Percentiles rank a stretch among this genome's conserved stretches.
These are phyloP conservation scores for Procambarus virginalis DNA, from an alignment of 1,140 invertebrate species.

Conservation along the genomic window DNA sequence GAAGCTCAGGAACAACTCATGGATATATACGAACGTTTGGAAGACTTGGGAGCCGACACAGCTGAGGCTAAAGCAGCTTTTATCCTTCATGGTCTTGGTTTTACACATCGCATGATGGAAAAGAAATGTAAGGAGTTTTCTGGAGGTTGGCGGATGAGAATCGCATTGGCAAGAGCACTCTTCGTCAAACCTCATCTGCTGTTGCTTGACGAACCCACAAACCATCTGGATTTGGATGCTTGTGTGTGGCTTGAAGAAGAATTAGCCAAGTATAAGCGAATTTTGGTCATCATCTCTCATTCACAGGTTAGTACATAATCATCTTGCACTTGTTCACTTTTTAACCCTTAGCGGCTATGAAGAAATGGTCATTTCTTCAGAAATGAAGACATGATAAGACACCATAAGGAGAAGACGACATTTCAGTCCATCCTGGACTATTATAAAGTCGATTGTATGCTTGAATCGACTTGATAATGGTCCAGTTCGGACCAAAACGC, in stretches of 20 bases:
- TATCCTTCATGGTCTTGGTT: slow-evolving; percentile 97
- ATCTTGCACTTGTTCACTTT: too few relatives aligned
- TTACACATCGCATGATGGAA: slow-evolving; percentile 94
- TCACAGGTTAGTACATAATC: slow-evolving; percentile 77
- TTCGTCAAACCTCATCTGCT: slow-evolving; percentile 77
- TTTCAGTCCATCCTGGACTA: too few relatives aligned
- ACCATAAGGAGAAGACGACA: too few relatives aligned
- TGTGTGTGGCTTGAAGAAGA: slow-evolving; percentile 99
- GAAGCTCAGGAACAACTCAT: slow-evolving; percentile 95
- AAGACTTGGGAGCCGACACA: slow-evolving; percentile 96
- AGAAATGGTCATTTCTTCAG: too few relatives aligned
- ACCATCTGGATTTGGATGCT: slow-evolving; percentile 87
- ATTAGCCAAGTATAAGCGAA: slow-evolving; percentile 95
- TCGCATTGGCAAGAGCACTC: slow-evolving; percentile 89
- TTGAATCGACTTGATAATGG: too few relatives aligned
- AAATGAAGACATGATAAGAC: too few relatives aligned
- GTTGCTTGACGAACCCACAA: slow-evolving; percentile 80
- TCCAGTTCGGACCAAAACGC: too few relatives aligned
- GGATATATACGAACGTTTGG: slow-evolving; percentile 98
- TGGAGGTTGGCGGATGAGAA: slow-evolving; percentile 99
- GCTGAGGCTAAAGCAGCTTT: slow-evolving; percentile 94
- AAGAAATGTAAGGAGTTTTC: slow-evolving; percentile 95
- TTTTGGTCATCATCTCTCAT: slow-evolving; percentile 98
- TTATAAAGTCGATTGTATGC: too few relatives aligned
- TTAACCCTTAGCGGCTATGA: too few relatives aligned